These are phyloP conservation scores for Hydrozoanthus gracilis DNA, from an alignment of 92 coral and sea anemone species.

Conservation along the genomic window DNA sequence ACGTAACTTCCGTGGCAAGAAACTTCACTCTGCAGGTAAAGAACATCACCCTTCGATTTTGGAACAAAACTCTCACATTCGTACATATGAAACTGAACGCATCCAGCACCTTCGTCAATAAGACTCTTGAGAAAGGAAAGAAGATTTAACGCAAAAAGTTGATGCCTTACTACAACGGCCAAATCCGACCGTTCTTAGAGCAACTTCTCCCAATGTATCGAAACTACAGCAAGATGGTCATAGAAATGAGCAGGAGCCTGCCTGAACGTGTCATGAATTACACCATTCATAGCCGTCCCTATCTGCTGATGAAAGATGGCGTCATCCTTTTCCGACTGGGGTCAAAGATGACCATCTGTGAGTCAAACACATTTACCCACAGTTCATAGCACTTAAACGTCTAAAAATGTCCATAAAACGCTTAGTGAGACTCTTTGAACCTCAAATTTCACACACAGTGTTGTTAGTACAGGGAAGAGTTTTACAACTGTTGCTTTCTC, in stretches of 20 bases:
- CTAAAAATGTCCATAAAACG: too few species aligned
- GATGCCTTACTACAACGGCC: constrained; percentile 73
- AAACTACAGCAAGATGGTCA: constrained; percentile 63
- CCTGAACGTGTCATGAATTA: constrained; percentile 54
- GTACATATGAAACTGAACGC: constrained; percentile 48
- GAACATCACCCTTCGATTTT: constrained; percentile 45
- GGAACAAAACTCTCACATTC: constrained; percentile 61
- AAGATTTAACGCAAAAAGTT: constrained; percentile 66
- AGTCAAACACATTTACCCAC: constrained; percentile 36
- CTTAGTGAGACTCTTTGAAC: too few species aligned
- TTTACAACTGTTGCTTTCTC: too few species aligned
- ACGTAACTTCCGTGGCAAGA: constrained; percentile 64
- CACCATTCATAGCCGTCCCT: constrained; percentile 64
- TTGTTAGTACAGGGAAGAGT: too few species aligned
- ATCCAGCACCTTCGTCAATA: constrained; percentile 74
- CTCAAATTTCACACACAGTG: too few species aligned
- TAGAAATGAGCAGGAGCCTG: constrained; percentile 55
- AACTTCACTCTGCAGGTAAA: constrained; percentile 58
- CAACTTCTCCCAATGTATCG: constrained; percentile 70
- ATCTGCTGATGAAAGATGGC: constrained; percentile 53
- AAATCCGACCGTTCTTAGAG: constrained; percentile 62
- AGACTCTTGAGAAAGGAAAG: constrained; percentile 71
- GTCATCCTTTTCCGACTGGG: constrained; percentile 61
- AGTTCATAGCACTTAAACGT: too few species aligned
- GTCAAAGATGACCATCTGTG: constrained; percentile 78